Evolutionary conservation across 1,140 invertebrate genomes (phyloP).

Genomic region (Achroia grisella): DNA sequence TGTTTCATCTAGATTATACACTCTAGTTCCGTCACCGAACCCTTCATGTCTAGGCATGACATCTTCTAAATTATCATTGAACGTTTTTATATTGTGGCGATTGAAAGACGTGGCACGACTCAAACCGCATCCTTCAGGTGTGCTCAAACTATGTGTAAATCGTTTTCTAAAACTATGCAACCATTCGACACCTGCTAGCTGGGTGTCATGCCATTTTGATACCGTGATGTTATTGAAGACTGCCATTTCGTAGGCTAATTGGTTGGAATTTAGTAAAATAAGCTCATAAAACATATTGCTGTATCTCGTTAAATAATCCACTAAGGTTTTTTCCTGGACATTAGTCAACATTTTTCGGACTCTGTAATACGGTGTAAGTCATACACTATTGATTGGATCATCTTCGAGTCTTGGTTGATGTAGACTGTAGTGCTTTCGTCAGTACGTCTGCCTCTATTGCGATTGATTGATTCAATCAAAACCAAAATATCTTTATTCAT

Average conservation of each 20-base stretch:
- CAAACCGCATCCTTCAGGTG: slow-evolving; percentile 41
- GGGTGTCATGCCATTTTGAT: slow-evolving; percentile 18
- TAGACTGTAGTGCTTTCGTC: too few species aligned
- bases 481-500: too few species aligned
- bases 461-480: too few species aligned
- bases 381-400: too few species aligned
- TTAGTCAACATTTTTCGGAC: slow-evolving; percentile 5
- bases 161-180: slow-evolving; percentile 46
- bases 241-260: slow-evolving; percentile 13
- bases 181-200: slow-evolving; percentile 53
- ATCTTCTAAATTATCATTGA: slow-evolving; percentile 41
- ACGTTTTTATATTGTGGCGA: slow-evolving; percentile 32
- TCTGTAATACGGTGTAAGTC: slow-evolving; percentile 7
- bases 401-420: too few species aligned
- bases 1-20: slow-evolving; percentile 61
- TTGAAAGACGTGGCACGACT: slow-evolving; percentile 52
- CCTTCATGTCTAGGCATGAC: slow-evolving; percentile 16
- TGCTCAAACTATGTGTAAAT: slow-evolving; percentile 33
- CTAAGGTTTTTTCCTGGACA: slow-evolving; percentile 11
- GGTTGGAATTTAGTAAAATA: slow-evolving; percentile 1
- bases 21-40: slow-evolving; percentile 19
- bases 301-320: slow-evolving; percentile 15
- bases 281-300: slow-evolving; percentile 15
- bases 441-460: too few species aligned
- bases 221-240: slow-evolving; percentile 18